Evolutionary conservation across 2,797 vertebrate genomes (phyloP).

Genomic region (Leuciscus waleckii): DNA sequence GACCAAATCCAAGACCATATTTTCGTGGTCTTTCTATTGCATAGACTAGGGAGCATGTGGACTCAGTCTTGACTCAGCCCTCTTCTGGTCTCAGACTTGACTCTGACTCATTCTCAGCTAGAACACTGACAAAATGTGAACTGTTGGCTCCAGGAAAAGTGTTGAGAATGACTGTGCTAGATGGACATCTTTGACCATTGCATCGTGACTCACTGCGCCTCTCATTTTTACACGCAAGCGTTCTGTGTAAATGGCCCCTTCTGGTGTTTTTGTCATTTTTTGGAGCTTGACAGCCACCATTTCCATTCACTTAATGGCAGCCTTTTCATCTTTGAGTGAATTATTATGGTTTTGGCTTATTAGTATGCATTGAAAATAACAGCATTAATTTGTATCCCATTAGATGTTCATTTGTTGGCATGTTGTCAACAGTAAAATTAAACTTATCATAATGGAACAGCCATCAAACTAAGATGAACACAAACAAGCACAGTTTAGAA

Average conservation of each 20-base stretch:
- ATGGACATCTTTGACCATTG: background rate
- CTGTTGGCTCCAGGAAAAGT: background rate
- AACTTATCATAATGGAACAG: background rate
- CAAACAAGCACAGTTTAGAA: background rate
- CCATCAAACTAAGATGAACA: background rate
- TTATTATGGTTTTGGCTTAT: conserved; percentile 26
- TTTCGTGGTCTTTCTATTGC: background rate
- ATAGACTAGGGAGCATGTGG: background rate
- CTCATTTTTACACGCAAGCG: background rate
- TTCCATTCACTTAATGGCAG: background rate
- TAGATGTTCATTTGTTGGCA: conserved; percentile 36
- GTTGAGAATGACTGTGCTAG: background rate
- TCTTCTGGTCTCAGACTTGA: background rate
- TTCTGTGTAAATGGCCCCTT: background rate
- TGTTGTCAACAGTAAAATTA: conserved; percentile 21
- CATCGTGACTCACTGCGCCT: background rate
- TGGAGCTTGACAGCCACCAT: background rate
- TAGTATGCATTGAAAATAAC: conserved; percentile 29
- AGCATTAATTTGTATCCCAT: conserved; percentile 27
- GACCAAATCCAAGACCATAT: background rate
- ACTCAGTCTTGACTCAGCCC: background rate
- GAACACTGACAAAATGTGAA: background rate
- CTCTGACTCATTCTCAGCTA: background rate
- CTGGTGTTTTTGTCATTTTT: background rate
- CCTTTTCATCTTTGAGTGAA: background rate